Evolutionary conservation across 2,888 invertebrate genomes (phyloP), one percentile per base, ranked within the genome.

Genomic region (Omphaloscelis lunosa): DNA sequence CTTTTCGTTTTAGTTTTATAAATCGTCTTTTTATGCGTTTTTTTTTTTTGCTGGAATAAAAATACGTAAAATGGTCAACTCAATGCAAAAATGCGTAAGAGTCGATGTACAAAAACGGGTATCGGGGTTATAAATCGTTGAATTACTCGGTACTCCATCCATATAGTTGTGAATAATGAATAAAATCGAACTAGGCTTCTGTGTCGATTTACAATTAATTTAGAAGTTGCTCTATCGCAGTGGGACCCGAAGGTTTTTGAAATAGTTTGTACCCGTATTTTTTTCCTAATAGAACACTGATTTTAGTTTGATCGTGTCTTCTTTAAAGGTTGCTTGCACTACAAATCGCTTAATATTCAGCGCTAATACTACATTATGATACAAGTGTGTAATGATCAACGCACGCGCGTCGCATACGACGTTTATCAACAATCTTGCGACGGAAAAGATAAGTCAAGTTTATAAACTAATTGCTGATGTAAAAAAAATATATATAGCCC

Each of bases 101-200:
- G n/a, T 23, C 3, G 5, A 51, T 61, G 45, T 59, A 27, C 41
- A 45, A 62, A 75, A 68, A 75, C 41, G n/a, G 29, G 15, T 76
- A 51, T 59, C 7, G 51, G 59, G 20, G 1, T 34, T 66, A 29
- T 66, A 66, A 34, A 75, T 77, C 8, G 66, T 53, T 29, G 51
- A 65, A 65, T 58, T 65, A 63, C 48, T 74, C 63, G 48, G 27
- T 71, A 39, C 20, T 71, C n/a, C 12, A 39, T 72, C 59, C 71
- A 59, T 34, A 27, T 39, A 48, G 34, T 73, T 58, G 71, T n/a
- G 34, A 73, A 73, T 73, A 74, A 58, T 59, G 58, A n/a, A 72
- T 74, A 59, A 59, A 74, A 59, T 59, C 15, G 20, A 34, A 48
- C 15, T 48, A n/a, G 20, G 20, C 4, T 71, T 17, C 51, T n/a